Evolutionary conservation across 2,888 invertebrate species (phyloP).

Genomic region (Chironomus riparius): DNA sequence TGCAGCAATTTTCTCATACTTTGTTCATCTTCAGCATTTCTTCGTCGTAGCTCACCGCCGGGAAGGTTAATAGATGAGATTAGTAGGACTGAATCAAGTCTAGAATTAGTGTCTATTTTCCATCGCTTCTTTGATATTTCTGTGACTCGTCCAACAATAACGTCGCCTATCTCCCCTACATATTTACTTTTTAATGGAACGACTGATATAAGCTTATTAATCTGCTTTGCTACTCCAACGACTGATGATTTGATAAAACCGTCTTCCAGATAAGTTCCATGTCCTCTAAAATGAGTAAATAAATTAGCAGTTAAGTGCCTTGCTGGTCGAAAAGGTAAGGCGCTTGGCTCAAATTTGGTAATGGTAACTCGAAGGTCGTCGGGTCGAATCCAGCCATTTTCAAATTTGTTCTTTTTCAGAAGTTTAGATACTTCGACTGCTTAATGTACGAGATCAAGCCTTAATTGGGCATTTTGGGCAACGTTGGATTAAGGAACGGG

Average conservation of each 20-base stretch:
- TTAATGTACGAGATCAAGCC: too few species aligned
- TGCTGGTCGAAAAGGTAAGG: too few species aligned
- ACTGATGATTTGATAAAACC: conserved; percentile 83
- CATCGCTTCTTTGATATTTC: conserved; percentile 91
- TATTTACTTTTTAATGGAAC: conserved; percentile 85
- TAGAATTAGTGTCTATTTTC: conserved; percentile 91
- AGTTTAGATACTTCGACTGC: too few species aligned
- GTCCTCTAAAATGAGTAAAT: conserved; percentile 62
- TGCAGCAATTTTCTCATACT: conserved; percentile 92
- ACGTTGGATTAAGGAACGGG: too few species aligned
- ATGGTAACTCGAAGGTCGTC: too few species aligned
- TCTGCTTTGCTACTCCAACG: conserved; percentile 87
- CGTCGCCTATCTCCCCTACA: conserved; percentile 92
- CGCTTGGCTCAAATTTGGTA: too few species aligned
- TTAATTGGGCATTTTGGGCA: too few species aligned
- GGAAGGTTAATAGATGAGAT: conserved; percentile 93
- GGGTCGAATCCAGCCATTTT: too few species aligned
- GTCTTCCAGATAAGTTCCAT: conserved; percentile 87
- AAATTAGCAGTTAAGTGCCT: too few species aligned
- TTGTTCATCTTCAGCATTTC: conserved; percentile 93
- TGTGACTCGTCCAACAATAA: conserved; percentile 86
- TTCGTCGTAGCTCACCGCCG: conserved; percentile 88
- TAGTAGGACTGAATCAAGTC: conserved; percentile 75
- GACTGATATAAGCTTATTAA: conserved; percentile 89
- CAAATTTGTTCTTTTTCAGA: too few species aligned